Conservation (phyloP, 2,797 vertebrate species). For the Lutjanus campechanus region DNA sequence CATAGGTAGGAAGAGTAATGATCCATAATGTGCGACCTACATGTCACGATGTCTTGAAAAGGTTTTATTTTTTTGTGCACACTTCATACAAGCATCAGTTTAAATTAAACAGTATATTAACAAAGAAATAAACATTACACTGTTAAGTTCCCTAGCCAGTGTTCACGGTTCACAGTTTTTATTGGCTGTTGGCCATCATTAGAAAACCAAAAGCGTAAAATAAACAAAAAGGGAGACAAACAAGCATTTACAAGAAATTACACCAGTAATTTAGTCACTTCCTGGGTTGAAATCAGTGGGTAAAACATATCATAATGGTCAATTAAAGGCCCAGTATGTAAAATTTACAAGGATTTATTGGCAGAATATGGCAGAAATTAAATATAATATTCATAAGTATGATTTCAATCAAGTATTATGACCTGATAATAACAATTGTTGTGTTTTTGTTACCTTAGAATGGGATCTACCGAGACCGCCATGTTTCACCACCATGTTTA, state of each 20-base stretch:
- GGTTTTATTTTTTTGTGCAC: background rate
- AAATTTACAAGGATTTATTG: too few species aligned
- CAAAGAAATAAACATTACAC: background rate
- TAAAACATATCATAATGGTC: background rate
- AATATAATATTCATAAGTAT: too few species aligned
- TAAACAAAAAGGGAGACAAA: background rate
- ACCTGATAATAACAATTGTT: too few species aligned
- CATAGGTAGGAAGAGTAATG: background rate
- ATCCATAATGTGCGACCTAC: background rate
- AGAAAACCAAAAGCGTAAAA: background rate
- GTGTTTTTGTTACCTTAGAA: too few species aligned
- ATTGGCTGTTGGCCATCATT: background rate
- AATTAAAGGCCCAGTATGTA: background rate
- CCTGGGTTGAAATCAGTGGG: background rate
- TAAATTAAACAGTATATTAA: background rate
- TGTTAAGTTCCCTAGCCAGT: background rate
- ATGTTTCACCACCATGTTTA: too few species aligned
- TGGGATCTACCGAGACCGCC: too few species aligned
- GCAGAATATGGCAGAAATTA: too few species aligned
- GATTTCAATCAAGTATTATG: too few species aligned
- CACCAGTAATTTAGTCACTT: background rate
- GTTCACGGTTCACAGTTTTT: background rate
- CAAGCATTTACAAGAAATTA: background rate
- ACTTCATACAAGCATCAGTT: too few species aligned
- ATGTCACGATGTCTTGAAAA: background rate